These are phyloP conservation scores for Clusia tigrina DNA, from an alignment of 2,888 invertebrate species.

Conservation along the genomic window DNA sequence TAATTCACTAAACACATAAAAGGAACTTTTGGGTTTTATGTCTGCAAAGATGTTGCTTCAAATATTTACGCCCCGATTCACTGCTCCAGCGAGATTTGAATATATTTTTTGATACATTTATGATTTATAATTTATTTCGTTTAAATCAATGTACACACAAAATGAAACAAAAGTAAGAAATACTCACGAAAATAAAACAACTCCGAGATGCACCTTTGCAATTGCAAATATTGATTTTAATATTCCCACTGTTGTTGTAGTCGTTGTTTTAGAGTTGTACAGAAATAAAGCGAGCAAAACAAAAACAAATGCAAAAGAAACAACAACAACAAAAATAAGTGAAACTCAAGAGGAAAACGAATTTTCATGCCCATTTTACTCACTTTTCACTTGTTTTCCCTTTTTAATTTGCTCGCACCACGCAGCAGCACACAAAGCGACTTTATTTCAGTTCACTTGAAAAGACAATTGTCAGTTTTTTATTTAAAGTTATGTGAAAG, in stretches of 20 bases:
- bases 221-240: slow-evolving; percentile 50
- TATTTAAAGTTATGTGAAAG: too few species aligned
- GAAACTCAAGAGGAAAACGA: not conserved
- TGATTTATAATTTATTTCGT: not conserved
- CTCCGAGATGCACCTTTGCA: slow-evolving; percentile 35
- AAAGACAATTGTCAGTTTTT: too few species aligned
- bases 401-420: too few species aligned
- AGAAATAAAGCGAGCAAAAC: not conserved
- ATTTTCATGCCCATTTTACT: not conserved
- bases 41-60: too few species aligned
- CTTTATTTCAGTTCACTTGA: too few species aligned
- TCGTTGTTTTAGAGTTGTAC: not conserved
- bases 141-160: not conserved
- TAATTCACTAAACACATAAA: too few species aligned
- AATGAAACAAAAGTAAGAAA: slow-evolving; percentile 4
- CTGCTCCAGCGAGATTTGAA: too few species aligned
- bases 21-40: too few species aligned
- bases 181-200: slow-evolving; percentile 45
- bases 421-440: too few species aligned
- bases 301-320: not conserved
- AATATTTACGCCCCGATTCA: too few species aligned
- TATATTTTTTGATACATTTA: too few species aligned
- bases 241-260: slow-evolving; percentile 31
- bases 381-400: not conserved
- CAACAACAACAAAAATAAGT: not conserved